These are phyloP conservation scores for Tenebrosternarchus preto DNA, from an alignment of 2,113 vertebrate genomes.

Conservation along the genomic window DNA sequence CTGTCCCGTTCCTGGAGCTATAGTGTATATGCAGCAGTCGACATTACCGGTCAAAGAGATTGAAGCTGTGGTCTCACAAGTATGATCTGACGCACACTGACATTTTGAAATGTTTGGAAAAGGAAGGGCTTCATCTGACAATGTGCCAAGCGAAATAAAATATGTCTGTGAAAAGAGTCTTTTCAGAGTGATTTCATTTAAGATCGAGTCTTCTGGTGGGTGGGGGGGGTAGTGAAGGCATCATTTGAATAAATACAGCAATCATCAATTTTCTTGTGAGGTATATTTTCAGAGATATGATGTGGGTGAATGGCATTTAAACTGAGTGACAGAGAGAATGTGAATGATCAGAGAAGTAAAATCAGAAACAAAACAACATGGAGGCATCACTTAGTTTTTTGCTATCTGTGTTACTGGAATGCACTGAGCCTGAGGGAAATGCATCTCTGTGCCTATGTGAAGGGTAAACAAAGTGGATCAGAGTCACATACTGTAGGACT, in stretches of 20 bases:
- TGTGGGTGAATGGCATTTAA: slow-evolving; percentile 21
- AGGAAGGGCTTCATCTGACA: slow-evolving; percentile 19
- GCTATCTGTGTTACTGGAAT: not conserved
- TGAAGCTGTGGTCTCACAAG: slow-evolving; percentile 31
- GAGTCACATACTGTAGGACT: not conserved
- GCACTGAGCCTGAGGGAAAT: too few relatives aligned
- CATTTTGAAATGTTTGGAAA: slow-evolving; percentile 44
- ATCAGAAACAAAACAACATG: not conserved
- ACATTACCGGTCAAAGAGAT: slow-evolving; percentile 28
- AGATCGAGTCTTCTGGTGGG: slow-evolving; percentile 22
- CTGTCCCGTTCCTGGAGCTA: slow-evolving; percentile 20
- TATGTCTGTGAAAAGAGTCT: slow-evolving; percentile 15
- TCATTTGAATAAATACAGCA: slow-evolving; percentile 28
- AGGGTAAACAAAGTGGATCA: not conserved
- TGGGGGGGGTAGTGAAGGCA: not conserved
- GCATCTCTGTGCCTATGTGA: not conserved
- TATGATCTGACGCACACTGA: slow-evolving; percentile 39
- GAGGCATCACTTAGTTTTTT: not conserved
- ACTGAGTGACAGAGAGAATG: not conserved
- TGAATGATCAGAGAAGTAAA: slow-evolving; percentile 1
- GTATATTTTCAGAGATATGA: slow-evolving; percentile 27
- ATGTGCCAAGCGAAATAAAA: slow-evolving; percentile 30
- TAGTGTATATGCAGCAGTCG: slow-evolving; percentile 29
- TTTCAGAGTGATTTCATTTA: slow-evolving; percentile 13
- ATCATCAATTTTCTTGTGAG: slow-evolving; percentile 29